Conservation (phyloP, 2,113 vertebrate species). For the Sardina pilchardus region DNA sequence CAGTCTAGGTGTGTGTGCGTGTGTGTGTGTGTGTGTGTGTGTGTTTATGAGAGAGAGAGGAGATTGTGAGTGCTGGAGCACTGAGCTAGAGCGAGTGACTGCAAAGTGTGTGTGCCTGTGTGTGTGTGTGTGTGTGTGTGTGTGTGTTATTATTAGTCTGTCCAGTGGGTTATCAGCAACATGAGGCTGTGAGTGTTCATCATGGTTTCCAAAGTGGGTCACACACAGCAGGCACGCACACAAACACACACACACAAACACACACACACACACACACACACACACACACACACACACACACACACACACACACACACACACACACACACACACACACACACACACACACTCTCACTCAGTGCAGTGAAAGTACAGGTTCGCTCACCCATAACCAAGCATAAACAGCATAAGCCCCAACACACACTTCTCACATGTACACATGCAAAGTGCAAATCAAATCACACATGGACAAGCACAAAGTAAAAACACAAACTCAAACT, state of each 20-base stretch:
- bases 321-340: conserved; percentile 25
- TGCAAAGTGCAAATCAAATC: background rate
- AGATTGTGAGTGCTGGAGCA: background rate
- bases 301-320: conserved; percentile 31
- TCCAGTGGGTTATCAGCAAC: background rate
- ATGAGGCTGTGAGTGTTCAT: background rate
- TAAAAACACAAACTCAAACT: conserved; percentile 3
- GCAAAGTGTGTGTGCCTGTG: background rate
- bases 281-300: conserved; percentile 39
- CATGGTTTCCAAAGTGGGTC: conserved; percentile 18
- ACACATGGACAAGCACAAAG: conserved; percentile 11
- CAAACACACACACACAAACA: conserved; percentile 29
- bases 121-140: conserved; percentile 12
- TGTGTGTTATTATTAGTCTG: background rate
- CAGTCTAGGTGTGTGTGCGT: background rate
- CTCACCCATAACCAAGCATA: conserved; percentile 2
- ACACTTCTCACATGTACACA: conserved; percentile 27
- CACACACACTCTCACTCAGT: no score
- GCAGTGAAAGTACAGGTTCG: conserved; percentile 35
- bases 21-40: background rate
- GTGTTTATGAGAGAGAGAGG: background rate
- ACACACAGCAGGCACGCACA: conserved; percentile 8
- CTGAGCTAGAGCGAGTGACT: background rate
- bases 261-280: conserved; percentile 12
- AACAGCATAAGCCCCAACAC: background rate